These are phyloP conservation scores for Xylophagus ater DNA, from an alignment of 2,888 invertebrate genomes.

Conservation along the genomic window DNA sequence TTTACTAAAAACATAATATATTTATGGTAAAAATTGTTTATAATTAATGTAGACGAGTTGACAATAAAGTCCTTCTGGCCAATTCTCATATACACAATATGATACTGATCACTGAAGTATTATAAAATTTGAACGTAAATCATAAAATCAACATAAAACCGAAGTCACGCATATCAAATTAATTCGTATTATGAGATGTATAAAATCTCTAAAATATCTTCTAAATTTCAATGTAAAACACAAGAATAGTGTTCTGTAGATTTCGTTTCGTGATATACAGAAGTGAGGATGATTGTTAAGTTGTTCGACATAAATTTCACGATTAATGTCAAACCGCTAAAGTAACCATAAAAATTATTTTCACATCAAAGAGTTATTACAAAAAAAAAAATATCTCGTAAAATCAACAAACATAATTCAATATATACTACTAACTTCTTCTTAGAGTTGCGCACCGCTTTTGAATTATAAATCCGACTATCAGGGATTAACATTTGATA, in stretches of 20 bases:
- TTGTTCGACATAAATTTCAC: conserved; percentile 8
- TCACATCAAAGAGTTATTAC: neutral
- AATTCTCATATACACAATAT: no score
- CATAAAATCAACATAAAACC: conserved; percentile 13
- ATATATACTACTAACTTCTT: no score
- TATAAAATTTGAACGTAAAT: conserved; percentile 4
- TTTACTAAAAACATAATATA: no score
- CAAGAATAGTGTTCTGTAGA: no score
- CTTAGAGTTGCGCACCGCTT: conserved; percentile 3
- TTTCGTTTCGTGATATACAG: conserved; percentile 5
- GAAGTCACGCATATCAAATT: conserved; percentile 14
- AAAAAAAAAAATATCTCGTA: neutral
- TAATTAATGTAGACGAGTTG: neutral
- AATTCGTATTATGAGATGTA: no score
- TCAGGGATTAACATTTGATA: conserved; percentile 7
- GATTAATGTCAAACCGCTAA: conserved; percentile 7
- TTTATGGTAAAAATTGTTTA: no score
- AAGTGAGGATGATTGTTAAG: conserved; percentile 6
- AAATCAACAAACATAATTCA: no score
- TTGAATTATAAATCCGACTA: conserved; percentile 2
- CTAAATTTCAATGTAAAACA: no score
- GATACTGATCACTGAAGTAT: no score
- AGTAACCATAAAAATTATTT: neutral
- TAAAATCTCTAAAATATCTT: no score
- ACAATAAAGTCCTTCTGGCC: no score